Percentiles rank a stretch among this genome's conserved stretches.
These are phyloP conservation scores for Cetoscarus ocellatus DNA, from an alignment of 2,797 vertebrate species.

Conservation along the genomic window DNA sequence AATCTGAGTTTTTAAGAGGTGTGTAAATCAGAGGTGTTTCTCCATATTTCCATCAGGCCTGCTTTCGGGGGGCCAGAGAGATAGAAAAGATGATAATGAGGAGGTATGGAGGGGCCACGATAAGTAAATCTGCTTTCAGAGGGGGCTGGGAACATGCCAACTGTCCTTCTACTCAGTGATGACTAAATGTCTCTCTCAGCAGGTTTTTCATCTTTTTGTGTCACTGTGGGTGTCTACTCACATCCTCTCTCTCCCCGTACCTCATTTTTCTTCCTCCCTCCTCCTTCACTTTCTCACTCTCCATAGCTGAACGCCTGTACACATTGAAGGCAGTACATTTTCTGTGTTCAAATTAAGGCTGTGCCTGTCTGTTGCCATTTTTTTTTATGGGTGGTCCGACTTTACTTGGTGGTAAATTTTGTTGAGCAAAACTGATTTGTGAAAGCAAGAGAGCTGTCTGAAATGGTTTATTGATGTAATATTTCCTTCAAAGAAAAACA, in stretches of 20 bases:
- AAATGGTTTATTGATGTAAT: constrained; percentile 34
- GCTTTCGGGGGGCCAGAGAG: constrained; percentile 49
- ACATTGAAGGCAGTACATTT: constrained; percentile 34
- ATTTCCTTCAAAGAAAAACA: constrained; percentile 11
- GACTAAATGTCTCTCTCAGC: constrained; percentile 68
- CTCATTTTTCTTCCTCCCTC: constrained; percentile 43
- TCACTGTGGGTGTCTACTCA: constrained; percentile 53
- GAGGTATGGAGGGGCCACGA: constrained; percentile 43
- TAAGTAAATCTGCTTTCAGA: constrained; percentile 67
- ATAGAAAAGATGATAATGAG: constrained; percentile 71
- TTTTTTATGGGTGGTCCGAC: constrained; percentile 5
- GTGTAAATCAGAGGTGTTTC: constrained; percentile 70
- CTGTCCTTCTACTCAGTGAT: constrained; percentile 47
- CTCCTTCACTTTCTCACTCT: constrained; percentile 9
- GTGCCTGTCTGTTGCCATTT: neutral
- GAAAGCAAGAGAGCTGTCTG: constrained; percentile 30
- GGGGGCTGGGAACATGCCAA: constrained; percentile 60
- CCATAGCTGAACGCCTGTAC: constrained; percentile 26
- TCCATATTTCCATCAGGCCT: constrained; percentile 20
- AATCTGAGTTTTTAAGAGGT: constrained; percentile 70
- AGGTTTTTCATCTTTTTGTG: constrained; percentile 49
- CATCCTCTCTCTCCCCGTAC: constrained; percentile 38
- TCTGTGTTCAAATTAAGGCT: constrained; percentile 14
- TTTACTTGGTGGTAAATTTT: constrained; percentile 18
- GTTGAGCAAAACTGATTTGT: constrained; percentile 26